These are phyloP conservation scores for Gymnodraco acuticeps DNA, from an alignment of 2,797 vertebrate species.

Conservation along the genomic window DNA sequence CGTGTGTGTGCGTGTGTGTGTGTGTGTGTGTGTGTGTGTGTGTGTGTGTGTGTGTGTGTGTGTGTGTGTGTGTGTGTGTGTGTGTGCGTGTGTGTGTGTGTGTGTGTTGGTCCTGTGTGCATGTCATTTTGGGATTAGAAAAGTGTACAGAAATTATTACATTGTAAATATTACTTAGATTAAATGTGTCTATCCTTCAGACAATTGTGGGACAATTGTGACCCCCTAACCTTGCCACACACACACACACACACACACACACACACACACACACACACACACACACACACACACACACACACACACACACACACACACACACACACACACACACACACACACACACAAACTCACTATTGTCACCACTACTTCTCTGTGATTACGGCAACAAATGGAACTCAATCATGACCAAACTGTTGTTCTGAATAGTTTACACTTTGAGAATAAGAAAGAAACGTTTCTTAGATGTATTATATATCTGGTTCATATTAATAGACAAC, in stretches of 20 bases:
- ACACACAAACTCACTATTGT: constrained; percentile 4
- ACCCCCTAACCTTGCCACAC: constrained; percentile 41
- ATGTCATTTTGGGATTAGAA: constrained; percentile 32
- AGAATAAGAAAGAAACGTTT: neutral
- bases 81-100: constrained; percentile 1
- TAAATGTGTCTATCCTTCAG: neutral
- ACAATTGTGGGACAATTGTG: constrained; percentile 54
- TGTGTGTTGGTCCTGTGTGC: neutral
- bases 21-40: neutral
- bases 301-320: fast-evolving
- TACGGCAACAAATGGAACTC: neutral
- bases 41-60: neutral
- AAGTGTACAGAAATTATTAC: constrained; percentile 33
- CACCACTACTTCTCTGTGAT: neutral
- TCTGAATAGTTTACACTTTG: constrained; percentile 7
- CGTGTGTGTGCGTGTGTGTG: constrained; percentile 3
- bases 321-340: neutral
- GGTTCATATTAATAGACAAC: constrained; percentile 27
- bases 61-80: neutral
- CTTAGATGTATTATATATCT: constrained; percentile 14
- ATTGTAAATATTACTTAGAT: constrained; percentile 26
- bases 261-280: fast-evolving
- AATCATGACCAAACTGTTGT: neutral
- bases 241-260: neutral
- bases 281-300: fast-evolving